Conservation (phyloP, 2,113 vertebrate species). For the Rhinolophus ferrumequinum region DNA sequence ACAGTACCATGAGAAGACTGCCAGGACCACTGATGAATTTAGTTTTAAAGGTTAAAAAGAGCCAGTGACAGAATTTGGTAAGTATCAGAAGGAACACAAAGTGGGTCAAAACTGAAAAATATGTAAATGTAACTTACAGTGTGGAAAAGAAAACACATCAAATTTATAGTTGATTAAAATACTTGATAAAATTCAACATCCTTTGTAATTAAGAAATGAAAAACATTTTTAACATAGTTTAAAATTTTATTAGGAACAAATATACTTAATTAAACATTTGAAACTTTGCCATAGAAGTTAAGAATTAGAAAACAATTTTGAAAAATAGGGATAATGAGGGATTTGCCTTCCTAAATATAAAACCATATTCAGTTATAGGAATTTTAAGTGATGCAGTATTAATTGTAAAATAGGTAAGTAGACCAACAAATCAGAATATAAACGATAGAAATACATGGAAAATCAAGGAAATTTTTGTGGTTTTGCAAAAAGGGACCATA, state of each 20-base stretch:
- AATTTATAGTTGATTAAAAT: not conserved
- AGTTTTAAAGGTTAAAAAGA: not conserved
- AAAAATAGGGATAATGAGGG: not conserved
- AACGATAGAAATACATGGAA: not conserved
- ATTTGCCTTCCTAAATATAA: constrained; percentile 28
- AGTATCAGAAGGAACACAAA: not conserved
- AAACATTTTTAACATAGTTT: constrained; percentile 11
- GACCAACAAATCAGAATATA: not conserved
- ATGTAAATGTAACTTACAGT: not conserved
- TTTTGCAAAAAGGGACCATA: constrained; percentile 7
- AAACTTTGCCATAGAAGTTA: not conserved
- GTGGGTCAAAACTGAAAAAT: not conserved
- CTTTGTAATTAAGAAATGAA: constrained; percentile 23
- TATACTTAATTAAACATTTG: not conserved
- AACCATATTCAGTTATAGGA: not conserved
- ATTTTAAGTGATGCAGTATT: not conserved
- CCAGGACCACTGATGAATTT: not conserved
- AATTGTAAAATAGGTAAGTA: not conserved
- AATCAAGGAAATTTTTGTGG: not conserved
- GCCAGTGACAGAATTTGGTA: not conserved
- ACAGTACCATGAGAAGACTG: not conserved
- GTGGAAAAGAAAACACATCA: constrained; percentile 3
- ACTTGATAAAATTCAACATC: not conserved
- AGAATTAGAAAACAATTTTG: constrained; percentile 33
- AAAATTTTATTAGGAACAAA: not conserved